Evolutionary conservation across 2,113 vertebrate genomes (phyloP).

Genomic region (Myotis lucifugus): DNA sequence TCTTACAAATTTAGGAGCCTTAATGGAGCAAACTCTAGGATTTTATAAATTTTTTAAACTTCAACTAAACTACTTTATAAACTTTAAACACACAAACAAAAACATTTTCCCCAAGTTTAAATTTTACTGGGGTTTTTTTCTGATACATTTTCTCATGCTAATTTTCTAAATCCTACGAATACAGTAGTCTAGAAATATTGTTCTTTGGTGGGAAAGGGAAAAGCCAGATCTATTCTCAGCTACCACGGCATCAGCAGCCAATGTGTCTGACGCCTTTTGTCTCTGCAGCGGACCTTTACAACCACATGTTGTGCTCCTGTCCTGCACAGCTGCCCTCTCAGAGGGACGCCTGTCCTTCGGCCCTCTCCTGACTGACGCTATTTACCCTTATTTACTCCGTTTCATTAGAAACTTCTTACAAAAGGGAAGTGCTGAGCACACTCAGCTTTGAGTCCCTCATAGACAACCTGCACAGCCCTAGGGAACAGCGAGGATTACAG

Average conservation of each 20-base stretch:
- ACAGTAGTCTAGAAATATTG: not conserved
- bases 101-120: not conserved
- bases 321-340: not conserved
- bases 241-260: not conserved
- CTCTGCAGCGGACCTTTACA: not conserved
- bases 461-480: not conserved
- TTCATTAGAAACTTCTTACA: not conserved
- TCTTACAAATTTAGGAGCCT: not conserved
- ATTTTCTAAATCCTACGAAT: not conserved
- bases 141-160: not conserved
- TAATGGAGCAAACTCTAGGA: not conserved
- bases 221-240: not conserved
- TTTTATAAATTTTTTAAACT: not conserved
- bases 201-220: not conserved
- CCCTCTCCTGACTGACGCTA: rapidly evolving
- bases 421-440: not conserved
- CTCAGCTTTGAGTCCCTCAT: not conserved
- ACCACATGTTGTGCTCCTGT: rapidly evolving
- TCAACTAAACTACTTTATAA: not conserved
- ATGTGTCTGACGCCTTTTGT: not conserved
- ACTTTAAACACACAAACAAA: not conserved
- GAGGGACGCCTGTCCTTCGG: not conserved
- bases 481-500: not conserved
- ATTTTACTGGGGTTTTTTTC: not conserved
- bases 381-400: not conserved